These are phyloP conservation scores for Danaus chrysippus DNA, from an alignment of 2,888 invertebrate genomes.

Conservation along the genomic window DNA sequence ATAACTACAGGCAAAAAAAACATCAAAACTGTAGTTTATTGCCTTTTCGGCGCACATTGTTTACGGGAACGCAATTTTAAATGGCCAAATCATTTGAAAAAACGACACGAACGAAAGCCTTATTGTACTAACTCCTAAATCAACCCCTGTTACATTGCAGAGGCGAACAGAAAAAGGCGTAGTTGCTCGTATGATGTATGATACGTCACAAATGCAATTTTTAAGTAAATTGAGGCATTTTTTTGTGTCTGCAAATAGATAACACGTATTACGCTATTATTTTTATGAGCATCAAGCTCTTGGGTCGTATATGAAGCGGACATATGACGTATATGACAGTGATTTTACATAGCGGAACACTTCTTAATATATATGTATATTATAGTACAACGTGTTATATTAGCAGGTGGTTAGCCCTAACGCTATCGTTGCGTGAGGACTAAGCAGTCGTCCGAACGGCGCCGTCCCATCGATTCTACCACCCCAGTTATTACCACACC, in stretches of 20 bases:
- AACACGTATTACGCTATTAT: no score
- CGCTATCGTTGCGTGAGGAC: constrained; percentile 29
- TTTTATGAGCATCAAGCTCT: no score
- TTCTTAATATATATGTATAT: no score
- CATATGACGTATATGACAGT: no score
- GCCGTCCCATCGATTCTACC: constrained; percentile 42
- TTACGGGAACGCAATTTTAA: constrained; percentile 12
- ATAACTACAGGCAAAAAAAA: no score
- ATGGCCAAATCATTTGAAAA: constrained; percentile 9
- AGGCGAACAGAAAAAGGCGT: constrained; percentile 24
- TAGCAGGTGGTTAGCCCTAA: background rate
- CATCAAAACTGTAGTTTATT: no score
- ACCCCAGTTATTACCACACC: constrained; percentile 26
- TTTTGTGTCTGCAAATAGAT: background rate
- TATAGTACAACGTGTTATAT: background rate
- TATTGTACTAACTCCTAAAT: constrained; percentile 19
- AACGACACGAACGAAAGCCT: constrained; percentile 17
- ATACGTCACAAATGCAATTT: constrained; percentile 33
- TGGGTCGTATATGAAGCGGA: no score
- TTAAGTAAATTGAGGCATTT: constrained; percentile 5
- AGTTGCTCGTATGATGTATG: constrained; percentile 36
- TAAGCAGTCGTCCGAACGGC: constrained; percentile 44
- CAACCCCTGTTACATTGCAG: constrained; percentile 17
- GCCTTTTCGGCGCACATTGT: background rate
- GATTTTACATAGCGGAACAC: no score